Conservation (phyloP, 2,888 invertebrate species). For the Tenthredo amoena region DNA sequence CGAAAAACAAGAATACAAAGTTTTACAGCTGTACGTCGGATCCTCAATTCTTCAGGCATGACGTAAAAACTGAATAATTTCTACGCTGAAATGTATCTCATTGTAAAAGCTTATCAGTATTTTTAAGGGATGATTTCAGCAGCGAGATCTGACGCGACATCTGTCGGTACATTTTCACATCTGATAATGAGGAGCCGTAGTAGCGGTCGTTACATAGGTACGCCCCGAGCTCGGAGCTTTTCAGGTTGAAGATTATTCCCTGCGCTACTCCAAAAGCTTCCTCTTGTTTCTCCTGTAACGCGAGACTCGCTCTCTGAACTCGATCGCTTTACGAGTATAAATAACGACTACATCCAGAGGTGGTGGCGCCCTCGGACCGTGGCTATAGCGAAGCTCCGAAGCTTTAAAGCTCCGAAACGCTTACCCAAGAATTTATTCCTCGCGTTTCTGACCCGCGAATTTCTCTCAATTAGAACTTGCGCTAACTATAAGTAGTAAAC, state of each 20-base stretch:
- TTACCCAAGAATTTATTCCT: slow-evolving; percentile 9
- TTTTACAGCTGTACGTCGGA: no score
- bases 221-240: not conserved
- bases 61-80: not conserved
- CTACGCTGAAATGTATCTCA: not conserved
- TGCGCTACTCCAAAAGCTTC: not conserved
- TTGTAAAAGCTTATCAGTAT: not conserved
- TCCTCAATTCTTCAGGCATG: not conserved
- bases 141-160: not conserved
- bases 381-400: not conserved
- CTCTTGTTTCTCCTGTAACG: not conserved
- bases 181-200: slow-evolving; percentile 3
- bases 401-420: not conserved
- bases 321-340: not conserved
- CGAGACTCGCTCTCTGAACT: not conserved
- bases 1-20: no score
- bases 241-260: not conserved
- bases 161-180: slow-evolving; percentile 7
- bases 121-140: slow-evolving; percentile 10
- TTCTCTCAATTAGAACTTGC: not conserved
- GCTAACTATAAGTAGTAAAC: not conserved
- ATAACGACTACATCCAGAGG: not conserved
- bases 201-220: slow-evolving; percentile 24
- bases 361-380: slow-evolving; percentile 43
- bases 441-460: not conserved